Conservation (phyloP, 2,797 vertebrate species). For the Serranus cabrilla region DNA sequence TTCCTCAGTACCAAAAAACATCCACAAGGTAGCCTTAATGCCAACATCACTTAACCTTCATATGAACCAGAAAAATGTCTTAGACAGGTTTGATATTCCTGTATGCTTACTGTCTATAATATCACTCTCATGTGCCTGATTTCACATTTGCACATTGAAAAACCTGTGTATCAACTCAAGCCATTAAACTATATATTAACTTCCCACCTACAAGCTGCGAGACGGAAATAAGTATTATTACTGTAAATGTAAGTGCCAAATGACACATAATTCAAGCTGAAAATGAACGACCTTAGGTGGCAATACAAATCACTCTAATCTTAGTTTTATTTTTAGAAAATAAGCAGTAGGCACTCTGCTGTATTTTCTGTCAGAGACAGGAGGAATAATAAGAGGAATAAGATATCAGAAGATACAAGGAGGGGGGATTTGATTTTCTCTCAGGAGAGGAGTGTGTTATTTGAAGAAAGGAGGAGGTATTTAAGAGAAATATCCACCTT, state of each 20-base stretch:
- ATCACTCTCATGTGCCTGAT: not conserved
- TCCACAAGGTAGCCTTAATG: too few relatives aligned
- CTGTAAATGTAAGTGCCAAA: not conserved
- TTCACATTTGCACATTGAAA: not conserved
- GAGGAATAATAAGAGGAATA: not conserved
- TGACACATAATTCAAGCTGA: conserved; percentile 1
- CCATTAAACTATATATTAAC: conserved; percentile 25
- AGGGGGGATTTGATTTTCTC: not conserved
- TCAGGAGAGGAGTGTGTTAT: conserved; percentile 2
- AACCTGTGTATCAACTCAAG: conserved; percentile 23
- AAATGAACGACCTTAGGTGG: not conserved
- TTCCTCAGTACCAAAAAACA: too few relatives aligned
- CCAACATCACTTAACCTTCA: not conserved
- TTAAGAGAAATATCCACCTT: conserved; percentile 10
- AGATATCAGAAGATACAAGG: not conserved
- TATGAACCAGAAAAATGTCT: not conserved
- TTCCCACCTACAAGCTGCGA: not conserved
- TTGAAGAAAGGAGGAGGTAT: conserved; percentile 4
- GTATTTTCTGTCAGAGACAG: not conserved
- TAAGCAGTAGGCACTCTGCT: not conserved
- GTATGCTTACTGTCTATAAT: not conserved
- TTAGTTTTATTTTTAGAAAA: conserved; percentile 13
- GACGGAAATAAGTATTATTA: conserved; percentile 21
- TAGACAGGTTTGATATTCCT: conserved; percentile 11
- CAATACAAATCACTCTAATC: not conserved